These are phyloP conservation scores for Antechinus flavipes DNA, from an alignment of 2,113 vertebrate species.

Conservation along the genomic window DNA sequence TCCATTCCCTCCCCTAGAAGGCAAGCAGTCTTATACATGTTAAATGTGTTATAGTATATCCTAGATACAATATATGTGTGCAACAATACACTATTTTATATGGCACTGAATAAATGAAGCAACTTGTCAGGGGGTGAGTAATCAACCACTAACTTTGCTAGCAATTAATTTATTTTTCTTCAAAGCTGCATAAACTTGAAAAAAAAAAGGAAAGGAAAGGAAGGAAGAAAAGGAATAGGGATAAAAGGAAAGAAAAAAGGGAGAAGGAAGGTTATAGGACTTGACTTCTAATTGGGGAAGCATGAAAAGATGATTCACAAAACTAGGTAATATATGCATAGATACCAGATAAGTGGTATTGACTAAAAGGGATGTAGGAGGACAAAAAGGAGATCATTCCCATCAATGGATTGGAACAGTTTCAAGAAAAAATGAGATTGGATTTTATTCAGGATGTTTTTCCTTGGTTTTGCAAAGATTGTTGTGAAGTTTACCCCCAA, in stretches of 20 bases:
- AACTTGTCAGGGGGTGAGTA: neutral
- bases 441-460: neutral
- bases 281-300: neutral
- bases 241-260: too few relatives aligned
- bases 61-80: too few relatives aligned
- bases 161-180: neutral
- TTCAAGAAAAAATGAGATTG: neutral
- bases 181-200: neutral
- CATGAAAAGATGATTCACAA: neutral
- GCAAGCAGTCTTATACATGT: too few relatives aligned
- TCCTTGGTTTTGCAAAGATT: neutral
- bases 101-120: neutral
- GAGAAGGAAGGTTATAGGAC: neutral
- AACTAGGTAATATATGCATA: neutral
- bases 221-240: too few relatives aligned
- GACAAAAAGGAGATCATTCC: neutral
- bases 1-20: too few relatives aligned
- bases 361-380: neutral
- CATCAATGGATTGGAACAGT: neutral
- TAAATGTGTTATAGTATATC: too few relatives aligned
- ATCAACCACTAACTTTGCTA: neutral
- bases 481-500: neutral
- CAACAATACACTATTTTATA: neutral
- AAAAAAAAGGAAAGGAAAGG: neutral
- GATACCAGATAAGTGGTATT: neutral